Percentiles rank a stretch among this genome's conserved stretches.
Conservation (phyloP, 2,113 vertebrate species). For the Coptodon rendalli region DNA sequence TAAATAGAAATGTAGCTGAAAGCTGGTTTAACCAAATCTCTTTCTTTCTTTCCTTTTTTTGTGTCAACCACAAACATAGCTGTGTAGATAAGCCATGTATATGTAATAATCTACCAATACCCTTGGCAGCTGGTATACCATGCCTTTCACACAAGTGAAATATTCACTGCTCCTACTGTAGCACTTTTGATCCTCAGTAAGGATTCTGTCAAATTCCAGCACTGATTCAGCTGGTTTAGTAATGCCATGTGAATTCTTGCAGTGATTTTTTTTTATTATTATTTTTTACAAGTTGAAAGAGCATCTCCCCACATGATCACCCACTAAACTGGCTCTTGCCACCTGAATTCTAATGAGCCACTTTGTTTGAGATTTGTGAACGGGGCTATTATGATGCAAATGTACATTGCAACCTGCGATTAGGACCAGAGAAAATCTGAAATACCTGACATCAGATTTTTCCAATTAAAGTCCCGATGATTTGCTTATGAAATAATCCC, state of each 20-base stretch:
- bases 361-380: conserved; percentile 47
- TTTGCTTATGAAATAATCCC: conserved; percentile 64
- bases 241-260: conserved; percentile 12
- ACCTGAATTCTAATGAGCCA: conserved; percentile 46
- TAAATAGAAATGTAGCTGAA: too few species aligned
- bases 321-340: conserved; percentile 49
- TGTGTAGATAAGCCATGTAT: not conserved
- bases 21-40: not conserved
- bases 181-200: not conserved
- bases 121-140: not conserved
- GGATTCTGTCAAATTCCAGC: not conserved
- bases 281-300: conserved; percentile 15
- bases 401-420: not conserved
- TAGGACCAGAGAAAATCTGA: conserved; percentile 22
- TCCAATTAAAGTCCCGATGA: conserved; percentile 41
- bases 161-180: not conserved
- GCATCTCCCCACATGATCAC: conserved; percentile 33
- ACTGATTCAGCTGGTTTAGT: not conserved
- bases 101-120: not conserved
- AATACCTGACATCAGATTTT: conserved; percentile 61
- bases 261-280: not conserved
- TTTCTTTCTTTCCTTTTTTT: not conserved
- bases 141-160: not conserved
- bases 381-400: conserved; percentile 60
- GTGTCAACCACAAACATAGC: not conserved